A percentile compares a stretch with the other conserved stretches of the same genome.
phyloP scores from a whole-genome alignment of 2,113 vertebrate genomes.

The Ammospiza caudacuta region DNA sequence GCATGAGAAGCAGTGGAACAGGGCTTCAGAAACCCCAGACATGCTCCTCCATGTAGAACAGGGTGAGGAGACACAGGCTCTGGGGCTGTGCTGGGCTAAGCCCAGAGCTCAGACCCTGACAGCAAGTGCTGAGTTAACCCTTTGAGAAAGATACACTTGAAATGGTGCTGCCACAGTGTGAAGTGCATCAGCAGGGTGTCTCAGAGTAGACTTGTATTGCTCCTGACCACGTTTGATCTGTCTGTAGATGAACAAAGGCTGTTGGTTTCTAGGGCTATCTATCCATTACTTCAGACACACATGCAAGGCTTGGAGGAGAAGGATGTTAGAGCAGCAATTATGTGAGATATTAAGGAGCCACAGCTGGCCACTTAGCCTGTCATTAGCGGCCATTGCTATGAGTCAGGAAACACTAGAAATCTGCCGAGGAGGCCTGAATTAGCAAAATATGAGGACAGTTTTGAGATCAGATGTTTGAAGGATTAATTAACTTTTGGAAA shows the following conservation, averaged over 20 bases:
- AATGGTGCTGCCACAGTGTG: neutral
- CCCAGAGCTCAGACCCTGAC: neutral
- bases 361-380: conserved; percentile 56
- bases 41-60: fast-evolving
- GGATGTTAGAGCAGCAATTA: neutral
- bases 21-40: neutral
- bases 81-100: neutral
- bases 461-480: conserved; percentile 3
- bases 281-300: neutral
- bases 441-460: neutral
- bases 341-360: neutral
- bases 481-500: conserved; percentile 8
- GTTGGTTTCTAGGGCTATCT: neutral
- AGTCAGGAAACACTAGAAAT: conserved; percentile 46
- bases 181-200: neutral
- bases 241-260: neutral
- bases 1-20: neutral
- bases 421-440: neutral
- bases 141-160: neutral
- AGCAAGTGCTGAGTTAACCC: neutral
- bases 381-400: neutral
- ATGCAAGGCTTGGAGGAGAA: neutral
- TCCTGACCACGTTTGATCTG: neutral
- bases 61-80: neutral
- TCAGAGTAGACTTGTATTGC: neutral